Conservation (phyloP, 2,113 vertebrate species). For the Plecotus auritus region DNA sequence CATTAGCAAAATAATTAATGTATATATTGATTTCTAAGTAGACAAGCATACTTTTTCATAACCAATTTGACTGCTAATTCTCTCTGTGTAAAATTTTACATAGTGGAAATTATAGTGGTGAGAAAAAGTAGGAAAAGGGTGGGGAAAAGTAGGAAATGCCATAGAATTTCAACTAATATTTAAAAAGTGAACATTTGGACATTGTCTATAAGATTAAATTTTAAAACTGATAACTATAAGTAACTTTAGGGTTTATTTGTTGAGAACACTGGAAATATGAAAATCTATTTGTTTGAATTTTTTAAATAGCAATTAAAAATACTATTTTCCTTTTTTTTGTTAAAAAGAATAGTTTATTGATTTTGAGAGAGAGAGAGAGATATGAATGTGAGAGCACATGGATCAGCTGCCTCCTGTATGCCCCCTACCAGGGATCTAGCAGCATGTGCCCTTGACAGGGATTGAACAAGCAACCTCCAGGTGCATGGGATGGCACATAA, state of each 20-base stretch:
- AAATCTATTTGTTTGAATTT: neutral
- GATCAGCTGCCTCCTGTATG: too few relatives aligned
- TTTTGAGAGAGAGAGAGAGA: too few relatives aligned
- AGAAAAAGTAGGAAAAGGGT: neutral
- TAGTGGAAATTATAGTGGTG: neutral
- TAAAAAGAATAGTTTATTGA: too few relatives aligned
- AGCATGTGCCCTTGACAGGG: too few relatives aligned
- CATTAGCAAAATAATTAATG: neutral
- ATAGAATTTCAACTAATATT: neutral
- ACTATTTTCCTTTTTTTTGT: neutral
- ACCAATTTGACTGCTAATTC: neutral
- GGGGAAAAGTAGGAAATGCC: neutral
- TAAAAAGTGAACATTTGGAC: neutral
- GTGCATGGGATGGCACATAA: too few relatives aligned
- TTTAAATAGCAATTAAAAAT: neutral
- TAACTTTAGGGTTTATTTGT: neutral
- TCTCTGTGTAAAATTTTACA: neutral
- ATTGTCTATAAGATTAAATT: neutral
- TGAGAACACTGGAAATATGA: neutral
- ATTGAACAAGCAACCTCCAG: too few relatives aligned
- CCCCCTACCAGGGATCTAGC: too few relatives aligned
- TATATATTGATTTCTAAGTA: neutral
- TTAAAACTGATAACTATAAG: neutral
- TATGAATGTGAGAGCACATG: too few relatives aligned
- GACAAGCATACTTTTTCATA: neutral